Evolutionary conservation across 2,113 vertebrate genomes (phyloP), one percentile per base, ranked within the genome.

Genomic region (Pavo muticus): DNA sequence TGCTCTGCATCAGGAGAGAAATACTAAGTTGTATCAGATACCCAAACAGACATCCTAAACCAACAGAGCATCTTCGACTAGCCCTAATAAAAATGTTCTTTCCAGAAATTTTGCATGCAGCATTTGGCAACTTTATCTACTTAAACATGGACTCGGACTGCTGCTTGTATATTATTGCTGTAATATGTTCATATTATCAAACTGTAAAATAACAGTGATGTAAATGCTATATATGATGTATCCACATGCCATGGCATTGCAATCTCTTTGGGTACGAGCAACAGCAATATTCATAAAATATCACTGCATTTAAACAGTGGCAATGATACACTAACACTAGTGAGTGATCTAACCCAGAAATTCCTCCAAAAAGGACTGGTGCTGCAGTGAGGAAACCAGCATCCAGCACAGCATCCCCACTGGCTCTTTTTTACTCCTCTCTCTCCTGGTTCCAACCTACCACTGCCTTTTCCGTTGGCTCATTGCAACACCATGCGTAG

Each of bases 1-100:
- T 0, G 0, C n/a, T 83, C 27, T 0, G 0, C 0, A 1, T 63
- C 64, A 67, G 24, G 16, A 76, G 59, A 19, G 60, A 71, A 50
- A 74, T 73, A 85, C 6, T 75, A 35, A 89, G 17, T 69, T 13
- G 7, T 37, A 61, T 20, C 40, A 40, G 50, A 15, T 15, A 35
- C 59, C 91, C 42, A 59, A 75, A 48, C 6, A 63, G 27, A 27
- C 1, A 4, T 19, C 45, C 77, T 57, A 8, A 75, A 52, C 24
- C 13, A 73, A 59, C 7, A 3, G 0, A 85, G 30, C 10, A 37
- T 7, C 50, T 70, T 50, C 42, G 79, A 74, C 11, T 54, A 89
- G 71, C 16, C 13, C 21, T 40, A 50, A 47, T 25, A 64, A 84
- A 88, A 80, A 61, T 54, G 44, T 40, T 60, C 9, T 37, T 85